A percentile compares a stretch with the other conserved stretches of the same genome.
These are phyloP conservation scores for Atta cephalotes DNA, from an alignment of 1,140 invertebrate genomes.

Conservation along the genomic window DNA sequence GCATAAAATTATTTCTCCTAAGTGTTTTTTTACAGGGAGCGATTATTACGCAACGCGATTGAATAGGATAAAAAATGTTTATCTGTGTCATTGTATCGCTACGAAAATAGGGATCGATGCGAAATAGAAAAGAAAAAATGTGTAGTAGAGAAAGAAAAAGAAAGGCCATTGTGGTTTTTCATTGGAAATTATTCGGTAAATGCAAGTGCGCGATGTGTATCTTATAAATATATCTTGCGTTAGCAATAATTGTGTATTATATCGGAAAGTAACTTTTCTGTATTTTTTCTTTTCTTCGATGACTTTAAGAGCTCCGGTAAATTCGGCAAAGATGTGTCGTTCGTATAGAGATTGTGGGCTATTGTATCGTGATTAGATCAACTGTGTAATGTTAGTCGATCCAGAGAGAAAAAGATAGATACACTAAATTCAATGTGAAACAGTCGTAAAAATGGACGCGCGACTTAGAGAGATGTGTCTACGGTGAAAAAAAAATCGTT, in stretches of 20 bases:
- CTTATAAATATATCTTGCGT: constrained; percentile 46
- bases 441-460: constrained; percentile 42
- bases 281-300: constrained; percentile 16
- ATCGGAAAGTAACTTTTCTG: constrained; percentile 8
- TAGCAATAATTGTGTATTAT: constrained; percentile 46
- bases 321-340: constrained; percentile 46
- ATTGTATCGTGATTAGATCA: constrained; percentile 61
- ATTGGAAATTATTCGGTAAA: constrained; percentile 24
- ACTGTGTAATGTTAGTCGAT: constrained; percentile 48
- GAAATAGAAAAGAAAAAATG: constrained; percentile 43
- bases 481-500: constrained; percentile 41
- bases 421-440: constrained; percentile 62
- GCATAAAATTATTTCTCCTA: constrained; percentile 53
- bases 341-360: constrained; percentile 57
- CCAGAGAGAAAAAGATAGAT: constrained; percentile 50
- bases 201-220: constrained; percentile 29
- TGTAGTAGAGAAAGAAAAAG: constrained; percentile 17
- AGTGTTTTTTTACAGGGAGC: constrained; percentile 59
- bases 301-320: constrained; percentile 34
- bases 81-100: constrained; percentile 56
- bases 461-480: constrained; percentile 37
- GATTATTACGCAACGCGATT: constrained; percentile 44
- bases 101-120: constrained; percentile 43
- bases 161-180: constrained; percentile 25
- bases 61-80: constrained; percentile 54